phyloP scores from a whole-genome alignment of 2,113 vertebrate species.

The Pseudopodoces humilis region DNA sequence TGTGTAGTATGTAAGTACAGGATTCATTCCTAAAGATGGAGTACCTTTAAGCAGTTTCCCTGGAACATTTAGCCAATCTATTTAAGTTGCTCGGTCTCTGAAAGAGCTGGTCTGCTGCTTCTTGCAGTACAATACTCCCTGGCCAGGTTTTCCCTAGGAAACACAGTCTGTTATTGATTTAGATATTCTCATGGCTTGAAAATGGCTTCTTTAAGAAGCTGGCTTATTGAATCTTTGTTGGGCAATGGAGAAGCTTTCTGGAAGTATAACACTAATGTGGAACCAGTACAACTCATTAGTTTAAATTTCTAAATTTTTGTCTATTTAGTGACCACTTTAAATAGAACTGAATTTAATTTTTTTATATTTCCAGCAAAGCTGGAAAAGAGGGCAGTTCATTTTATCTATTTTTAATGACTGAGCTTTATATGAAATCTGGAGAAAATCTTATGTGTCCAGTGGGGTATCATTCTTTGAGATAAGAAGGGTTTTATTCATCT shows the following conservation, averaged over 20 bases:
- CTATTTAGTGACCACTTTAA: background rate
- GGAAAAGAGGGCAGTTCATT: background rate
- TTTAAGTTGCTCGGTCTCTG: background rate
- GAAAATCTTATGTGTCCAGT: background rate
- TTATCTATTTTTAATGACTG: background rate
- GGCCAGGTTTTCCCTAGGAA: background rate
- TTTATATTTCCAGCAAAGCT: background rate
- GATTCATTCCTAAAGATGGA: background rate
- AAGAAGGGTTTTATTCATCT: background rate
- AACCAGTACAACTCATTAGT: background rate
- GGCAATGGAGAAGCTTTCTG: background rate
- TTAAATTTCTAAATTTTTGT: conserved; percentile 11
- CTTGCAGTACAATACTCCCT: background rate
- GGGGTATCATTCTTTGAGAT: background rate
- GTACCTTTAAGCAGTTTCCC: background rate
- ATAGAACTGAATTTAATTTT: background rate
- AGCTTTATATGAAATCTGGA: background rate
- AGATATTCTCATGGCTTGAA: background rate
- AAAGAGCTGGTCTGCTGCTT: background rate
- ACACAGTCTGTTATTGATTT: background rate
- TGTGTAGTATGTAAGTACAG: background rate
- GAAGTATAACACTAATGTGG: background rate
- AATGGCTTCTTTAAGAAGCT: background rate
- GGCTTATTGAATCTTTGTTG: background rate
- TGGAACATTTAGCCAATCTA: background rate